Percentiles rank a stretch among this genome's conserved stretches.
phyloP scores from a whole-genome alignment of 2,797 vertebrate genomes.

The Anguilla obscura region DNA sequence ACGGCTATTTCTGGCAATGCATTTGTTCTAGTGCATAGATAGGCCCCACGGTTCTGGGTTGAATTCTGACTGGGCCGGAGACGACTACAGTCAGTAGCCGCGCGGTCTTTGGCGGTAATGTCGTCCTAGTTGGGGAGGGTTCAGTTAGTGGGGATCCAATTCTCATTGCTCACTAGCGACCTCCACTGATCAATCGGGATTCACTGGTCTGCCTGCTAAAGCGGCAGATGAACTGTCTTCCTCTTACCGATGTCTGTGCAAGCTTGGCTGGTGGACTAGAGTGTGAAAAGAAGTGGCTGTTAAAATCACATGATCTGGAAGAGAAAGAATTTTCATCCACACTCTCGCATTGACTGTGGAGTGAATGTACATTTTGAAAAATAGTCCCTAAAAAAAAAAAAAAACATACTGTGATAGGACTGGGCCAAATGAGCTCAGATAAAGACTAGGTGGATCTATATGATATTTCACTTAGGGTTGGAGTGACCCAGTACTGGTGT shows the following conservation, averaged over 20 bases:
- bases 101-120: background rate
- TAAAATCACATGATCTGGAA: background rate
- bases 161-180: background rate
- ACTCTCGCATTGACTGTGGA: background rate
- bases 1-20: background rate
- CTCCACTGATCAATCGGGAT: background rate
- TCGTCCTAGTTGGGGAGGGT: background rate
- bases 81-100: background rate
- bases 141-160: background rate
- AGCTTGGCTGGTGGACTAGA: background rate
- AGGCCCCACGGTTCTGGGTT: background rate
- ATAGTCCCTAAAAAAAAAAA: too few species aligned
- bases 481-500: background rate
- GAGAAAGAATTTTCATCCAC: background rate
- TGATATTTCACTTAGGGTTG: background rate
- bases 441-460: background rate
- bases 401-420: too few species aligned
- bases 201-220: background rate
- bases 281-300: background rate
- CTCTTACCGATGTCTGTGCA: background rate
- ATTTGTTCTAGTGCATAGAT: background rate
- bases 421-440: background rate
- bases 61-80: background rate
- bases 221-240: background rate
- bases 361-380: too few species aligned